phyloP scores from a whole-genome alignment of 2,888 invertebrate species.

The Xylota sylvarum region DNA sequence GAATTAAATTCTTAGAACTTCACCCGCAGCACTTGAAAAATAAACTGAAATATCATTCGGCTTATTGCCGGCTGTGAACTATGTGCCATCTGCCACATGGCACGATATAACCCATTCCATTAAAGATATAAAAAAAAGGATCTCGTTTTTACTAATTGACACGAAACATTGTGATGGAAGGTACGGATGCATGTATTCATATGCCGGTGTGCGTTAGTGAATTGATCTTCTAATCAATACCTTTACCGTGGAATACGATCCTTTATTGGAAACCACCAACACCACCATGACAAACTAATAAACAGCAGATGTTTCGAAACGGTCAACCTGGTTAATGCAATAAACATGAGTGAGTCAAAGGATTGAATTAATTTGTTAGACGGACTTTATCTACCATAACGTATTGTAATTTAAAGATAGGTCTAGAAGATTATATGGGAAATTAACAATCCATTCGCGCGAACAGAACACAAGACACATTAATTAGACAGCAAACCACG shows the following conservation, averaged over 20 bases:
- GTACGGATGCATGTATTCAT: background rate
- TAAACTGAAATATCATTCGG: background rate
- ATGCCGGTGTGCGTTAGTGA: constrained; percentile 2
- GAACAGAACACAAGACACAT: constrained; percentile 10
- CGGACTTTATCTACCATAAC: background rate
- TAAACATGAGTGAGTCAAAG: background rate
- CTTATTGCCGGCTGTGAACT: constrained; percentile 10
- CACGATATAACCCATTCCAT: constrained; percentile 24
- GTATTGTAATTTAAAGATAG: background rate
- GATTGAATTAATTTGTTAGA: constrained; percentile 22
- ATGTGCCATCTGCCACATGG: constrained; percentile 32
- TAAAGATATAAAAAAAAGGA: constrained; percentile 31
- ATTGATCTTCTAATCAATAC: constrained; percentile 51
- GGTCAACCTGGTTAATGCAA: background rate
- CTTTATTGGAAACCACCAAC: constrained; percentile 22
- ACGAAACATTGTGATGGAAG: constrained; percentile 6
- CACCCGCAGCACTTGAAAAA: background rate
- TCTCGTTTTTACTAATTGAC: constrained; percentile 20
- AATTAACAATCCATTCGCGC: background rate
- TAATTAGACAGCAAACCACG: constrained; percentile 19
- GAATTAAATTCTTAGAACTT: background rate
- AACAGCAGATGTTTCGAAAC: constrained; percentile 33
- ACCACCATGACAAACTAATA: constrained; percentile 10
- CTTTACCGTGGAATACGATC: constrained; percentile 38
- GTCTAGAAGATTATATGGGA: background rate